Conservation (phyloP, 2,888 invertebrate genomes). For the Pristionchus arcanus region DNA sequence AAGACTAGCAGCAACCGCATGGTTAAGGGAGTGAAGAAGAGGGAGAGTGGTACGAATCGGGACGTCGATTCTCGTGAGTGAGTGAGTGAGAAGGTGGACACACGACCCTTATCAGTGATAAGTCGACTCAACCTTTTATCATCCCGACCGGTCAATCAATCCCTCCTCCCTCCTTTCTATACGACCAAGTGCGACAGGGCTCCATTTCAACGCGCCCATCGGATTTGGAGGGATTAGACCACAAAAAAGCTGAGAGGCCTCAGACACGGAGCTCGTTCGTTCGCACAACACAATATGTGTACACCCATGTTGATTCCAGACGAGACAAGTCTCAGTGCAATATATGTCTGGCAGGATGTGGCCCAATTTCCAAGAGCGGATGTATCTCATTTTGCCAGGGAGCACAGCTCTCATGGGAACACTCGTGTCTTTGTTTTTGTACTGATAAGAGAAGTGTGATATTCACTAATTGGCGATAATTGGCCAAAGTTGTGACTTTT, state of each 20-base stretch:
- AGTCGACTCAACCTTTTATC: conserved; percentile 50
- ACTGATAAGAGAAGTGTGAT: neutral
- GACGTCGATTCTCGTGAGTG: neutral
- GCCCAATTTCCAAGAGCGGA: neutral
- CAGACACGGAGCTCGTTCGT: neutral
- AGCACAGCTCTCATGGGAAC: too few relatives aligned
- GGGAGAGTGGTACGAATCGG: neutral
- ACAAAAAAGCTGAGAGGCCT: neutral
- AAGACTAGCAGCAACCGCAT: neutral
- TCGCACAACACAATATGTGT: neutral
- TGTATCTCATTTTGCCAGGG: too few relatives aligned
- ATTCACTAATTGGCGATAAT: neutral
- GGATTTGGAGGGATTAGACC: neutral
- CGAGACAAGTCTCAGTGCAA: too few relatives aligned
- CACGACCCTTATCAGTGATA: conserved; percentile 45
- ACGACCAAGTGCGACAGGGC: neutral
- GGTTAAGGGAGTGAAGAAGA: neutral
- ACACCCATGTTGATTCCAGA: neutral
- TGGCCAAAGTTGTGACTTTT: neutral
- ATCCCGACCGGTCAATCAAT: neutral
- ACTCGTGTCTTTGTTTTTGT: neutral
- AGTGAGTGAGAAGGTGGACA: neutral
- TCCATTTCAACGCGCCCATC: neutral
- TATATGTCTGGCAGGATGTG: neutral
- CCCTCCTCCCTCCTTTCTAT: neutral